These are phyloP conservation scores for Phainopepla nitens DNA, from an alignment of 2,113 vertebrate genomes.

Conservation along the genomic window DNA sequence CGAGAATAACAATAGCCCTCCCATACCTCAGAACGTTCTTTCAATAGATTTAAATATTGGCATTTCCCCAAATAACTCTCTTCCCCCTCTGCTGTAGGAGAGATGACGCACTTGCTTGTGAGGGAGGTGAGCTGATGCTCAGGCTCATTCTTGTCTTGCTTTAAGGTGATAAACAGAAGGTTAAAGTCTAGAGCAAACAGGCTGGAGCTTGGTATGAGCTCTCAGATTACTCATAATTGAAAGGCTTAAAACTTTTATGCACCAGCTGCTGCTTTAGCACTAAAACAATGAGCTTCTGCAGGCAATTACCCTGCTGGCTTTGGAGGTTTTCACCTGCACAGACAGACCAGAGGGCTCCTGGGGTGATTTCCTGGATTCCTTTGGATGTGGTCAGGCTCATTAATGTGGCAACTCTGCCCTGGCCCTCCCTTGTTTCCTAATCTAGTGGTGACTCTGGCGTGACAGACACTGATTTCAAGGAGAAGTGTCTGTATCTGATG, in stretches of 20 bases:
- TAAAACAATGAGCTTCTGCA: not conserved
- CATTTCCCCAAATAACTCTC: not conserved
- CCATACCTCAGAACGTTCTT: not conserved
- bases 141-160: not conserved
- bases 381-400: not conserved
- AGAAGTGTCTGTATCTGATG: not conserved
- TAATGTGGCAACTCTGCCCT: not conserved
- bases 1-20: not conserved
- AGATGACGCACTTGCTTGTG: not conserved
- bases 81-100: not conserved
- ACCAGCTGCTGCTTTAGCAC: not conserved
- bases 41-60: not conserved
- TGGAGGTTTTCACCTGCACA: not conserved
- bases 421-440: not conserved
- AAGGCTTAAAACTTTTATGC: not conserved
- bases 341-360: not conserved
- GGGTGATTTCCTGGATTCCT: not conserved
- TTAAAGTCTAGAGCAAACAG: not conserved
- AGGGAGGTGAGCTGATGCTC: conserved; percentile 22
- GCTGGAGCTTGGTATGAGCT: not conserved
- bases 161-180: conserved; percentile 19
- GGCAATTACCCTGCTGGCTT: not conserved
- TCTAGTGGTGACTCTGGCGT: not conserved
- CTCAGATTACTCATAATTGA: conserved; percentile 6
- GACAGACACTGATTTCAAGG: not conserved